phyloP scores from a whole-genome alignment of 2,113 vertebrate species.

The Nannobrachium achirus region DNA sequence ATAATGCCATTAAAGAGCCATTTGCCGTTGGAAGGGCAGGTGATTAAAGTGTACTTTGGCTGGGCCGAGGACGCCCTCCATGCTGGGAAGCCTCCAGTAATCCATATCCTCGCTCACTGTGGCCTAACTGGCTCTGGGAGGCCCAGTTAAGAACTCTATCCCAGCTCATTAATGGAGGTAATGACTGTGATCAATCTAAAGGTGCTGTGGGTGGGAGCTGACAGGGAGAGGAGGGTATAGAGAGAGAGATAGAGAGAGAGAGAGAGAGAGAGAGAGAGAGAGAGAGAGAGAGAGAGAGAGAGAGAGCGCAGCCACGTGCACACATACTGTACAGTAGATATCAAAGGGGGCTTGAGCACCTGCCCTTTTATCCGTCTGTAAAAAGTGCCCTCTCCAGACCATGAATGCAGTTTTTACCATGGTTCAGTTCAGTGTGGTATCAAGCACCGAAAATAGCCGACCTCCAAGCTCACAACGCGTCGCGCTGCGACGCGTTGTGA shows the following conservation, averaged over 20 bases:
- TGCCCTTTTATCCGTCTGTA: too few relatives aligned
- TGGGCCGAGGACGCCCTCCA: slow-evolving; percentile 50
- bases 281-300: slow-evolving; percentile 5
- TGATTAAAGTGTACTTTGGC: slow-evolving; percentile 74
- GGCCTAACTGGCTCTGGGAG: slow-evolving; percentile 66
- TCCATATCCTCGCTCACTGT: slow-evolving; percentile 66
- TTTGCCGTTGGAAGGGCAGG: slow-evolving; percentile 68
- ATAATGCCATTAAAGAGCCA: slow-evolving; percentile 64
- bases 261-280: background rate
- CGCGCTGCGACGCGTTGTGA: too few relatives aligned
- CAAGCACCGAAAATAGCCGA: too few relatives aligned
- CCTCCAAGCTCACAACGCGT: too few relatives aligned
- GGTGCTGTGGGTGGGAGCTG: slow-evolving; percentile 38
- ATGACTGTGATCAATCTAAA: slow-evolving; percentile 82
- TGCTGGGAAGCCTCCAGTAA: slow-evolving; percentile 66
- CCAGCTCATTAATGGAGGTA: slow-evolving; percentile 79
- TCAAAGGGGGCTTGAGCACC: background rate
- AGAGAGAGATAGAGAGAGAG: slow-evolving; percentile 3
- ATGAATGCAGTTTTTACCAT: too few relatives aligned
- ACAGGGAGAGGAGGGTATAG: slow-evolving; percentile 11
- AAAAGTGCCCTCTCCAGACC: too few relatives aligned
- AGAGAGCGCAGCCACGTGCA: background rate
- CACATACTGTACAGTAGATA: too few relatives aligned
- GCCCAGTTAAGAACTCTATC: slow-evolving; percentile 76
- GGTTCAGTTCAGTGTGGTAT: too few relatives aligned